Evolutionary conservation across 92 coral and sea anemone species (phyloP), one percentile per base, ranked within the genome.

Genomic region (Epizoanthus rinbou): DNA sequence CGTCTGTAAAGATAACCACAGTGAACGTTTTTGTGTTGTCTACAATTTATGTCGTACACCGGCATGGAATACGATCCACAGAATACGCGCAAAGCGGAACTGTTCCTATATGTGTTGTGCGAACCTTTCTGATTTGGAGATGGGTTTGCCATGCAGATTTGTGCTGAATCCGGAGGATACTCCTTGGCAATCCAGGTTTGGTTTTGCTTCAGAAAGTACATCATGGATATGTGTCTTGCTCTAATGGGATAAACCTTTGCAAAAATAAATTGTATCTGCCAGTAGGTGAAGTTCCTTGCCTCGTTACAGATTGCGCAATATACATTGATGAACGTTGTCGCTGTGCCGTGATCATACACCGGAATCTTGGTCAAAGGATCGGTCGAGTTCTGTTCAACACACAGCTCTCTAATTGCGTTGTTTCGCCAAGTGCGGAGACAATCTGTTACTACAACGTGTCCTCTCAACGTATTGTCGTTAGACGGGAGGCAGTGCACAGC

Each of bases 261-360:
- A n/a, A 52, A 5, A 5, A 4, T 22, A 73, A 73, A 24, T 6
- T 73, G 13, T 23, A 73, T 37, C 23, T 73, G 21, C 79, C 79
- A 73, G 57, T 73, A 73, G 15, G 79, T 73, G n/a, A 73, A 73
- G 79, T 73, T 52, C 18, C 16, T 52, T 22, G 62, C 79, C 16
- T 18, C 15, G 41, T 73, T 73, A 73, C 79, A 73, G 17, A 73
- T 23, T 3, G 79, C 79, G 23, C 79, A 73, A 47, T 73, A 73
- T 24, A 23, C 79, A 47, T 73, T 73, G 60, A 21, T 8, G 28
- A 52, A 73, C 5, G 79, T 73, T 9, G 15, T 24, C 17, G 9
- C 28, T 5, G 79, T n/a, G 79, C 9, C 57, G 60, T 52, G 57
- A 53, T 73, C 79, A 21, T 43, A 73, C 31, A 73, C 76, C 54